phyloP scores from a whole-genome alignment of 2,888 invertebrate genomes.

The Vesta saturnalis region DNA sequence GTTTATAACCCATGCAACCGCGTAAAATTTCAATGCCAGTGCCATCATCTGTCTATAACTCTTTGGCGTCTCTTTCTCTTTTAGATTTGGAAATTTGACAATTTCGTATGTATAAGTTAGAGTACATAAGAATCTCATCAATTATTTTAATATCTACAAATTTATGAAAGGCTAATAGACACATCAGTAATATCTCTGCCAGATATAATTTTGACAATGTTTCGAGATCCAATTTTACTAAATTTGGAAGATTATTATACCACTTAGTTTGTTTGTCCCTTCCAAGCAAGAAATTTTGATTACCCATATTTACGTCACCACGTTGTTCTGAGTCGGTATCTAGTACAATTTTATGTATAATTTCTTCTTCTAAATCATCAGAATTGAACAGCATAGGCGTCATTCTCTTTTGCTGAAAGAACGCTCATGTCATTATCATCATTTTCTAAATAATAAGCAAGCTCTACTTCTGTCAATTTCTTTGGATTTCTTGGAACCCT shows the following conservation, averaged over 20 bases:
- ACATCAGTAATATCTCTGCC: slow-evolving; percentile 25
- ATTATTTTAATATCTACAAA: slow-evolving; percentile 33
- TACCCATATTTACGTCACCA: slow-evolving; percentile 13
- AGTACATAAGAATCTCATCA: slow-evolving; percentile 31
- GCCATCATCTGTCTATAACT: slow-evolving; percentile 20
- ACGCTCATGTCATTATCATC: slow-evolving; percentile 7
- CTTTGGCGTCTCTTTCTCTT: slow-evolving; percentile 32
- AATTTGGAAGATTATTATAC: slow-evolving; percentile 10
- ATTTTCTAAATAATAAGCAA: slow-evolving; percentile 14
- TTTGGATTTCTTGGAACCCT: slow-evolving; percentile 1
- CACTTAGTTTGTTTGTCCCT: slow-evolving; percentile 22
- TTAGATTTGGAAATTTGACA: slow-evolving; percentile 4
- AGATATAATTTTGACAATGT: slow-evolving; percentile 16
- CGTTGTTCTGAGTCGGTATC: slow-evolving; percentile 22
- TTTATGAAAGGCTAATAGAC: slow-evolving; percentile 26
- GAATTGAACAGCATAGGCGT: slow-evolving; percentile 6
- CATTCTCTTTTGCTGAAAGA: slow-evolving; percentile 11
- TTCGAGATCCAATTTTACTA: slow-evolving; percentile 9
- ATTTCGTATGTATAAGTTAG: slow-evolving; percentile 32
- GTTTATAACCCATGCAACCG: slow-evolving; percentile 2
- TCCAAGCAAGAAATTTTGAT: slow-evolving; percentile 18
- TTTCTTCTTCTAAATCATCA: slow-evolving; percentile 13
- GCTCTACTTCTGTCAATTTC: slow-evolving; percentile 9
- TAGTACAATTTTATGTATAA: background rate
- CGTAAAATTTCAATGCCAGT: slow-evolving; percentile 6